Base-by-base conservation (phyloP, 1,140 invertebrate species). In the Eupristina koningsbergeri region DNA sequence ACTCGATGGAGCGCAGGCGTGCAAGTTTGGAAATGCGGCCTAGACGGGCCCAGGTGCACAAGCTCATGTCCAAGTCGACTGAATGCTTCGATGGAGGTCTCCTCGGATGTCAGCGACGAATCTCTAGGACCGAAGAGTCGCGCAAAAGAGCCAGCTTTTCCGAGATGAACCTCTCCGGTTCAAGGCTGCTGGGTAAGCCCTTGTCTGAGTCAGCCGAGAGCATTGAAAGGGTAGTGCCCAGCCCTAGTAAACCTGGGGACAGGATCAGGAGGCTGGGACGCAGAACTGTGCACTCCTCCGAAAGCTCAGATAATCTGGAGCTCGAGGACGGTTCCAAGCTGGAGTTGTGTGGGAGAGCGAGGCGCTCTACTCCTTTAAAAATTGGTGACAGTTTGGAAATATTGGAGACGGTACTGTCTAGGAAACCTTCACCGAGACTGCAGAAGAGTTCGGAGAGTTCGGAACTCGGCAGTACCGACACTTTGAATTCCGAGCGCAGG, bases 361-460 rank as follows among this genome's bases (percentile, higher is more conserved):
- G 69, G 36, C 36, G 81, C 0, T 58, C 82, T 11, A 39, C 76
- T 0, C 31, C 81, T 0, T 69, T 67, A 11, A 36, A 61, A 22
- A 41, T 71, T n/a, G 41, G 53, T 39, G 26, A 41, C 29, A 41
- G 71, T 29, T 74, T 45, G 29, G n/a, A 11, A 73, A 29, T 39
- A 34, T 3, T 19, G 31, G 67, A 71, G 36, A 31, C 11, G 7
- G 9, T 17, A 31, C 31, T 31, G 9, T 31, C 47, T 17, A 31
- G 61, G 61, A 80, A 64, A 39, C 22, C 64, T 7, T n/a, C 41
- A 9, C 74, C 87, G 15, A 89, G 91, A n/a, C 78, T 92, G 9
- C 89, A 92, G 39, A 92, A 92, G 69, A 92, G 90, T 0, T 92
- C 91, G 3, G 92, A 92, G 77, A 92, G 92, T 74, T 93, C 91